These are phyloP conservation scores for Morone saxatilis DNA, from an alignment of 2,113 vertebrate genomes.

Conservation along the genomic window DNA sequence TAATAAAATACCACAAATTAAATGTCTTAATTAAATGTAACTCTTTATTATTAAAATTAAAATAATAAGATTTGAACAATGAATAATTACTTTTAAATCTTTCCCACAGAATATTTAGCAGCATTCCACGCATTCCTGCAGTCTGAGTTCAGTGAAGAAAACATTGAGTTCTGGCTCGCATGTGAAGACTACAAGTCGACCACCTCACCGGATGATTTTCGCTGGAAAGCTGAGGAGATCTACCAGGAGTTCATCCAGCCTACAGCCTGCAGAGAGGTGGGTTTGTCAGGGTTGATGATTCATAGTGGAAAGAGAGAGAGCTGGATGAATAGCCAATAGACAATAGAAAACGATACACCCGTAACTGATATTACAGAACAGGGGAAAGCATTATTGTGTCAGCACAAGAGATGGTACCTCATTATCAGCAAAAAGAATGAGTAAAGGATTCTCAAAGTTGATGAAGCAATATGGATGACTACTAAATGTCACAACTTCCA, in stretches of 20 bases:
- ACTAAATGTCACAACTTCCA: conserved; percentile 17
- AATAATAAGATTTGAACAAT: not conserved
- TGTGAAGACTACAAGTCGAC: conserved; percentile 77
- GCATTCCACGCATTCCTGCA: conserved; percentile 78
- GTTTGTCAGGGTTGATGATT: conserved; percentile 10
- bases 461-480: conserved; percentile 22
- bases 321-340: not conserved
- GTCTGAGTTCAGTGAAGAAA: conserved; percentile 84
- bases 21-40: too few relatives aligned
- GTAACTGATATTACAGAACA: not conserved
- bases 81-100: not conserved
- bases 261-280: conserved; percentile 79
- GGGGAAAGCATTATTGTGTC: not conserved
- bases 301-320: not conserved
- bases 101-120: conserved; percentile 65
- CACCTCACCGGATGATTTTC: conserved; percentile 52
- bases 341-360: not conserved
- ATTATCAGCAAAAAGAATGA: not conserved
- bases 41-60: too few relatives aligned
- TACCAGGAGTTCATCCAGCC: conserved; percentile 80
- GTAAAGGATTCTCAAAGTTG: not conserved
- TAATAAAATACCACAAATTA: not conserved
- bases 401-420: not conserved
- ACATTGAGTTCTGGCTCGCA: conserved; percentile 83
- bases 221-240: conserved; percentile 73